Percentiles rank a stretch among this genome's conserved stretches.
phyloP scores from a whole-genome alignment of 2,113 vertebrate genomes.

The Maccullochella peelii region DNA sequence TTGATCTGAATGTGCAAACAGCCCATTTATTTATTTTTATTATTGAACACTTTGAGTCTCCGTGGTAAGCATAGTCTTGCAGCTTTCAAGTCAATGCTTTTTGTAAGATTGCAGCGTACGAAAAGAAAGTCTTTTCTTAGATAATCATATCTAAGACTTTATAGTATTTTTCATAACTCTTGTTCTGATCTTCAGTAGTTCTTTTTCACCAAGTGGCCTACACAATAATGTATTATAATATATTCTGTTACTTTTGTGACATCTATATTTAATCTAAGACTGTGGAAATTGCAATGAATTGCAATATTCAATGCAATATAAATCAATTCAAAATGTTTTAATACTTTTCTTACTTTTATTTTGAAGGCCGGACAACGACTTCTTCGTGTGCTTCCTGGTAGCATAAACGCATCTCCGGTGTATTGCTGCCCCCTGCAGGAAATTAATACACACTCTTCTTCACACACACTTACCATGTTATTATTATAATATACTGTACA shows the following conservation, averaged over 20 bases:
- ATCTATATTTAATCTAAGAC: background rate
- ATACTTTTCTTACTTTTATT: slow-evolving; percentile 1
- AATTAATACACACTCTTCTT: background rate
- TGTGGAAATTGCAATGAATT: background rate
- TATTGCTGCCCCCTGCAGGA: slow-evolving; percentile 10
- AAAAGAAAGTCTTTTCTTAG: too few relatives aligned
- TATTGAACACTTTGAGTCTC: too few relatives aligned
- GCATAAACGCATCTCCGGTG: background rate
- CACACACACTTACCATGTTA: background rate
- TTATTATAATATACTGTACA: too few relatives aligned
- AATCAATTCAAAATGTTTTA: background rate
- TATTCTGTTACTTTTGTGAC: background rate
- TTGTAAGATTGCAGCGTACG: too few relatives aligned
- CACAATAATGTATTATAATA: background rate
- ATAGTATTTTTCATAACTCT: too few relatives aligned
- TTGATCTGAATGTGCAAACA: background rate
- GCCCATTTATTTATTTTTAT: background rate
- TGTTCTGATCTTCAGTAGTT: background rate
- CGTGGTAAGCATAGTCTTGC: too few relatives aligned
- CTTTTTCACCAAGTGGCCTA: background rate
- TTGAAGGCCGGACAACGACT: background rate
- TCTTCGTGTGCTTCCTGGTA: background rate
- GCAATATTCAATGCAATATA: background rate
- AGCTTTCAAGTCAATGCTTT: too few relatives aligned
- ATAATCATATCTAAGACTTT: too few relatives aligned